A percentile compares a stretch with the other conserved stretches of the same genome.
These are phyloP conservation scores for Brachionus koreanus DNA, from an alignment of 1,140 invertebrate genomes.

Conservation along the genomic window DNA sequence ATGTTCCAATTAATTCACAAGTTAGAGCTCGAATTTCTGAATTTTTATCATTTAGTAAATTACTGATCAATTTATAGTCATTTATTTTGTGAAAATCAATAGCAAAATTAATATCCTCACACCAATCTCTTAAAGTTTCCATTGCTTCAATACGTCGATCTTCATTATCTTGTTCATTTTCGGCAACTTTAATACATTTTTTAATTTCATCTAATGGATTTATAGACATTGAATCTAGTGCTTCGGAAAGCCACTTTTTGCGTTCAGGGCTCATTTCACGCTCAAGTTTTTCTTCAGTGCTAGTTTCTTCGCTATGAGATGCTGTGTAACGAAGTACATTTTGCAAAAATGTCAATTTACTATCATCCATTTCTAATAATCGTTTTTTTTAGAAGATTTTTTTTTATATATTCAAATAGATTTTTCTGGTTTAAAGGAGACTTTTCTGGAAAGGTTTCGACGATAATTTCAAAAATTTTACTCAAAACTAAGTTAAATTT, in stretches of 20 bases:
- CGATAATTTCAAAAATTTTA: neutral
- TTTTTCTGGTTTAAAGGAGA: neutral
- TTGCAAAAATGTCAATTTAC: slow-evolving; percentile 38
- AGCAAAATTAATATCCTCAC: slow-evolving; percentile 70
- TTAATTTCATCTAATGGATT: slow-evolving; percentile 66
- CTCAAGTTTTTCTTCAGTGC: neutral
- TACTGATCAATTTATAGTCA: slow-evolving; percentile 68
- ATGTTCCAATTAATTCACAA: slow-evolving; percentile 67
- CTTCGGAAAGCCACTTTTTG: slow-evolving; percentile 67
- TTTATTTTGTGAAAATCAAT: slow-evolving; percentile 77
- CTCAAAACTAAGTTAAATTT: neutral
- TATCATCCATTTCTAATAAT: slow-evolving; percentile 10
- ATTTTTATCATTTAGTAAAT: slow-evolving; percentile 66
- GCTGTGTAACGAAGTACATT: slow-evolving; percentile 11
- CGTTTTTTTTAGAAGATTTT: neutral
- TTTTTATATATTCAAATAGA: neutral
- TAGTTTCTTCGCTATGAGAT: neutral
- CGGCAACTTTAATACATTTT: slow-evolving; percentile 64
- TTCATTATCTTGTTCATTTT: slow-evolving; percentile 60
- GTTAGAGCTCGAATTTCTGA: slow-evolving; percentile 64
- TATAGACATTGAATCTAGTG: slow-evolving; percentile 66
- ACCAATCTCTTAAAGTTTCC: slow-evolving; percentile 65
- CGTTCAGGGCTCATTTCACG: slow-evolving; percentile 54
- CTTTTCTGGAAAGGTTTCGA: neutral
- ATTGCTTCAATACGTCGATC: slow-evolving; percentile 63